Evolutionary conservation across 2,797 vertebrate genomes (phyloP), one percentile per base, ranked within the genome.

Genomic region (Gastrophryne carolinensis): DNA sequence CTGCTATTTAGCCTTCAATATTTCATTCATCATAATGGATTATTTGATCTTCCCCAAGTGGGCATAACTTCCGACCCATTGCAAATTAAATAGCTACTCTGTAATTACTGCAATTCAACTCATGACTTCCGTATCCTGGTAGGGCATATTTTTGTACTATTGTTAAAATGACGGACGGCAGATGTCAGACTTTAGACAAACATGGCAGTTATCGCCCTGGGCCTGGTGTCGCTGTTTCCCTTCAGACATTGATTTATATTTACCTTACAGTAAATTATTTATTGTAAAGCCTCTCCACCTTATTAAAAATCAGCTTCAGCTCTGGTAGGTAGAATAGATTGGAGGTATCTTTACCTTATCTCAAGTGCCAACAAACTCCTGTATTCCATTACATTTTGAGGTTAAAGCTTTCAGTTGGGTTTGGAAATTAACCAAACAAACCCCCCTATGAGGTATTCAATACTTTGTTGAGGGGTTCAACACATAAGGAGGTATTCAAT

Each of bases 31-130:
- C 39, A 67, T 37, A 67, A 67, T 54, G n/a, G 61, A 47, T 44
- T 37, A 63, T n/a, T 47, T 29, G 7, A 63, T 47, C 39, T 63
- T 24, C 17, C 61, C 61, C 11, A 30, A 26, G 64, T 67, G 64
- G 64, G 49, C 26, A 49, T 39, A 54, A 64, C 17, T 67, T 50
- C 11, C 44, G 9, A 11, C 27, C 63, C 27, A 23, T 7, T 21
- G 2, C 27, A 32, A 54, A 67, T 67, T 67, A 67, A 37, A 54
- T 35, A 67, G 32, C 30, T 52, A 67, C 64, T 37, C 30, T 34
- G 37, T 67, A 67, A 67, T 53, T 67, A 53, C 49, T 17, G 27
- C 30, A 26, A 67, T 67, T 67, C 37, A 35, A 39, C 64, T 67
- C 32, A 37, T 26, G 13, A 27, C 54, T 67, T 35, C 64, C 30